phyloP scores from a whole-genome alignment of 2,888 invertebrate genomes.

The Drepana falcataria region DNA sequence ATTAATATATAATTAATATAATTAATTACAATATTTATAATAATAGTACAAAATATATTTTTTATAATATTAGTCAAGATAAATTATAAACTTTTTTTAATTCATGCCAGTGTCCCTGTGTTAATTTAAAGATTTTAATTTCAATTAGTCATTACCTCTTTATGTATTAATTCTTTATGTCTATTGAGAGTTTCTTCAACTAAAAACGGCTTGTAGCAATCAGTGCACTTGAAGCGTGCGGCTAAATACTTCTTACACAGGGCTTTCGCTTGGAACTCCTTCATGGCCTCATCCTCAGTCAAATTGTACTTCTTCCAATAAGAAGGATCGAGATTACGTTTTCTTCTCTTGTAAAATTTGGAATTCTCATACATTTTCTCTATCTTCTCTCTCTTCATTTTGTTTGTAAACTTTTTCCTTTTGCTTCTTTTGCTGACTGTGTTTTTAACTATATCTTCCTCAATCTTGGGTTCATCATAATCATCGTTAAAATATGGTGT shows the following conservation, averaged over 20 bases:
- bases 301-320: constrained; percentile 50
- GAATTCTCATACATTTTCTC: constrained; percentile 21
- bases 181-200: constrained; percentile 55
- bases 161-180: constrained; percentile 50
- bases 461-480: constrained; percentile 5
- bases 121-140: no score
- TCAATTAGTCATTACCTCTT: constrained; percentile 33
- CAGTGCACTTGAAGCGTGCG: constrained; percentile 50
- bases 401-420: constrained; percentile 10
- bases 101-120: no score
- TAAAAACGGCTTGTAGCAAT: constrained; percentile 59
- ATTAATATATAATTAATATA: no score
- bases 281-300: constrained; percentile 51
- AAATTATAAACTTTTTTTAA: no score
- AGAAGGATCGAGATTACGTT: constrained; percentile 35
- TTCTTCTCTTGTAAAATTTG: constrained; percentile 24
- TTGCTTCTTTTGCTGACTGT: constrained; percentile 9
- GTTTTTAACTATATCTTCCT: constrained; percentile 1
- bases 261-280: constrained; percentile 41
- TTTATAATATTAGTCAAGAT: no score
- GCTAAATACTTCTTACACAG: constrained; percentile 42
- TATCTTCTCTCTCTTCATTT: constrained; percentile 16
- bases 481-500: constrained; percentile 5
- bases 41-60: no score
- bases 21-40: no score